A percentile compares a stretch with the other conserved stretches of the same genome.
phyloP scores from a whole-genome alignment of 2,113 vertebrate genomes.

The Sinocyclocheilus rhinocerous region DNA sequence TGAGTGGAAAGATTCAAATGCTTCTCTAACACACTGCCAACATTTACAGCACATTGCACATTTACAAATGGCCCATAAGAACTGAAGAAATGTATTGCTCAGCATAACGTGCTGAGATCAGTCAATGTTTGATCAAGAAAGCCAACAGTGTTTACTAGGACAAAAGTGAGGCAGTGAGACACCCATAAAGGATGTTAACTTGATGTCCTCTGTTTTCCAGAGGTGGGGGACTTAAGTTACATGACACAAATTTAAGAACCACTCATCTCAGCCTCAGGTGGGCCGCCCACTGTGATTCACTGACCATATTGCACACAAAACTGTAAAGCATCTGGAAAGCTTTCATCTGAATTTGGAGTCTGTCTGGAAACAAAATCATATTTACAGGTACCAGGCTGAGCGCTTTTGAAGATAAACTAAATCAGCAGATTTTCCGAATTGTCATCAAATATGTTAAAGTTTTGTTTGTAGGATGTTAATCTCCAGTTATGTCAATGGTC shows the following conservation, averaged over 20 bases:
- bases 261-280: background rate
- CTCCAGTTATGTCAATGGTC: too few relatives aligned
- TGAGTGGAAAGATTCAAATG: constrained; percentile 22
- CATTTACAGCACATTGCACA: constrained; percentile 11
- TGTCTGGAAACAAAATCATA: background rate
- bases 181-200: constrained; percentile 8
- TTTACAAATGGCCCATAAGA: constrained; percentile 20
- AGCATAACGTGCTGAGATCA: constrained; percentile 19
- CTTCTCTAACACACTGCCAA: constrained; percentile 17
- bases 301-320: background rate
- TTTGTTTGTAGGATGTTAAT: too few relatives aligned
- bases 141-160: constrained; percentile 7
- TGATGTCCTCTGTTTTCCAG: background rate
- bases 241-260: background rate
- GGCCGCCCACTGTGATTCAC: background rate
- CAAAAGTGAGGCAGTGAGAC: background rate
- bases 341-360: background rate
- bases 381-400: background rate
- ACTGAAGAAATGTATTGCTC: constrained; percentile 16
- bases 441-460: background rate
- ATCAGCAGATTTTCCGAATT: background rate
- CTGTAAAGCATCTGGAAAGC: background rate
- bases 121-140: constrained; percentile 20
- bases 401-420: background rate
- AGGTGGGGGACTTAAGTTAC: background rate